Base-by-base conservation (phyloP, 2,113 vertebrate species). In the Sylvicapra grimmia region DNA sequence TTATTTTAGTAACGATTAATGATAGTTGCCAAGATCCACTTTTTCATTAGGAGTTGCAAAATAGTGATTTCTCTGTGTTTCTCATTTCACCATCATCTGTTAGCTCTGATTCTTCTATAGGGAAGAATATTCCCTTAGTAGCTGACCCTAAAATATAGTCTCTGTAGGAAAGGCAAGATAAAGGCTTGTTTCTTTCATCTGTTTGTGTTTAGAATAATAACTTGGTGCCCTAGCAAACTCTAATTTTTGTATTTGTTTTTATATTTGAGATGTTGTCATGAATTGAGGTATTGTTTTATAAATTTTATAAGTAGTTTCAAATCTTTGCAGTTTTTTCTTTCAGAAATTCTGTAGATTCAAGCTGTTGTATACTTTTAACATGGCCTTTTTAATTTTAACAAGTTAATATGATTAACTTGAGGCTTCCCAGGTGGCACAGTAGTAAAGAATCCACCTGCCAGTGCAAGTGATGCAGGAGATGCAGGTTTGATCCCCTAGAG, bases 201-300 rank as follows among this genome's bases (percentile, higher is more conserved):
- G 7, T 65, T 75, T 75, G 53, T 63, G 47, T 93, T 93, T 92
- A 93, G 77, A 84, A 40, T 82, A 65, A 75, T 85, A 59, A 92
- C 16, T 89, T 89, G 15, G n/a, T 84, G 6, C 33, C 77, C 95
- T 89, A 59, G n/a, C 33, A 53, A 51, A 23, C 53, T 89, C 14
- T 33, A 96, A n/a, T 68, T 89, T 84, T 93, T 93, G 31, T 77
- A 47, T 93, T 72, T 18, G 9, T 47, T 88, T 96, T 96, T 84
- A 88, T 82, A 54, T 96, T 88, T 83, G 47, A 83, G 29, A 23
- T 68, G 6, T 54, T 36, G 36, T 88, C 87, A 92, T 59, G 25
- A 53, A 75, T 23, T 91, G 61, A 33, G 16, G 18, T 96, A 40
- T 84, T 63, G 33, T 83, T 23, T 80, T 14, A 47, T 72, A 63